These are phyloP conservation scores for Galaxias olidus DNA, from an alignment of 2,797 vertebrate genomes.

Conservation along the genomic window DNA sequence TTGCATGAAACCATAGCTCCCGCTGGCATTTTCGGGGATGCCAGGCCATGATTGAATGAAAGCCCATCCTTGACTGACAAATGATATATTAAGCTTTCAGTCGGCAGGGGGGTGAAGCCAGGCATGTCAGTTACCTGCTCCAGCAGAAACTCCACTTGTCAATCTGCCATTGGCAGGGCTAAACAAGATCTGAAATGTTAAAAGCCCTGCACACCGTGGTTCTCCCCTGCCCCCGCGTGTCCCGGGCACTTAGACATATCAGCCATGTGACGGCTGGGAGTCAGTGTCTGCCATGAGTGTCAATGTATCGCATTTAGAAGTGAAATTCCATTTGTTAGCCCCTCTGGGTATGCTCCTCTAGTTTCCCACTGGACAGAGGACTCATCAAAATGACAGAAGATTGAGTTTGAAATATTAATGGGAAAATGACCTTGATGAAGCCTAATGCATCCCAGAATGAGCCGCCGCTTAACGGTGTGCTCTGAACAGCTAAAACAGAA, in stretches of 20 bases:
- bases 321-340: constrained; percentile 68
- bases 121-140: constrained; percentile 81
- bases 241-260: constrained; percentile 73
- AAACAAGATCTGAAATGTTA: constrained; percentile 82
- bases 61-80: constrained; percentile 81
- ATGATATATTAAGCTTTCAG: constrained; percentile 85
- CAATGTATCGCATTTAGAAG: constrained; percentile 70
- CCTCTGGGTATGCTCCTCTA: constrained; percentile 52
- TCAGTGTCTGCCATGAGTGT: constrained; percentile 73
- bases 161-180: constrained; percentile 74
- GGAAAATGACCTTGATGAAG: constrained; percentile 62
- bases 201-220: constrained; percentile 64
- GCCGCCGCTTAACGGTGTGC: constrained; percentile 21
- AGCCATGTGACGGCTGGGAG: constrained; percentile 72
- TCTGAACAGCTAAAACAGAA: constrained; percentile 21
- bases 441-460: constrained; percentile 40
- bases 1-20: constrained; percentile 65
- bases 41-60: constrained; percentile 78
- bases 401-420: constrained; percentile 57
- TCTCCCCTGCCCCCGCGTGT: constrained; percentile 65
- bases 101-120: constrained; percentile 65
- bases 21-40: constrained; percentile 71
- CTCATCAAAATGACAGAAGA: constrained; percentile 57
- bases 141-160: constrained; percentile 78
- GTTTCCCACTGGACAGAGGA: constrained; percentile 60